phyloP scores from a whole-genome alignment of 2,113 vertebrate species.

The Rhagologus leucostigma region DNA sequence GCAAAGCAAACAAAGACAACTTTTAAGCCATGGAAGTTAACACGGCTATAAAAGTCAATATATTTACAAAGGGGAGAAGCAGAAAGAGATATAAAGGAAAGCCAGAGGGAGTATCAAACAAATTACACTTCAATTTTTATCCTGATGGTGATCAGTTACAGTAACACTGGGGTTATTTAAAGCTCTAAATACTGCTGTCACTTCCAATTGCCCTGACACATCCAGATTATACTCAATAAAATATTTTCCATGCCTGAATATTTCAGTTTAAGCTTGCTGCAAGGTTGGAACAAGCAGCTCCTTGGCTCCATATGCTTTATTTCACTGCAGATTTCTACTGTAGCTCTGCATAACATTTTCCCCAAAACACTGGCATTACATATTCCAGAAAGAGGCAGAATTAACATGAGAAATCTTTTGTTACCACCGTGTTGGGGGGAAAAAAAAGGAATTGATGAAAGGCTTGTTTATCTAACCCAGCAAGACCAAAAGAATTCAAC shows the following conservation, averaged over 20 bases:
- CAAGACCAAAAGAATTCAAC: background rate
- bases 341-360: background rate
- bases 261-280: background rate
- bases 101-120: background rate
- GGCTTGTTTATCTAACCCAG: background rate
- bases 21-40: background rate
- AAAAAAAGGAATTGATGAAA: background rate
- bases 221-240: background rate
- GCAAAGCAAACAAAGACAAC: slow-evolving; percentile 11
- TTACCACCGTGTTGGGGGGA: fast-evolving
- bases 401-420: background rate
- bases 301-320: background rate
- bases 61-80: slow-evolving; percentile 33
- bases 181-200: background rate
- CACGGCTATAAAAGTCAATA: background rate
- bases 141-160: slow-evolving; percentile 17
- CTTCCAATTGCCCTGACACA: background rate
- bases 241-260: background rate
- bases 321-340: background rate
- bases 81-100: background rate
- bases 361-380: background rate
- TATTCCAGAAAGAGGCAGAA: background rate
- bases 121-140: background rate
- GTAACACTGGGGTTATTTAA: slow-evolving; percentile 14
- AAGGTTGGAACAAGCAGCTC: background rate